These are phyloP conservation scores for Drosophila dunni DNA, from an alignment of 1,140 invertebrate genomes.

Conservation along the genomic window DNA sequence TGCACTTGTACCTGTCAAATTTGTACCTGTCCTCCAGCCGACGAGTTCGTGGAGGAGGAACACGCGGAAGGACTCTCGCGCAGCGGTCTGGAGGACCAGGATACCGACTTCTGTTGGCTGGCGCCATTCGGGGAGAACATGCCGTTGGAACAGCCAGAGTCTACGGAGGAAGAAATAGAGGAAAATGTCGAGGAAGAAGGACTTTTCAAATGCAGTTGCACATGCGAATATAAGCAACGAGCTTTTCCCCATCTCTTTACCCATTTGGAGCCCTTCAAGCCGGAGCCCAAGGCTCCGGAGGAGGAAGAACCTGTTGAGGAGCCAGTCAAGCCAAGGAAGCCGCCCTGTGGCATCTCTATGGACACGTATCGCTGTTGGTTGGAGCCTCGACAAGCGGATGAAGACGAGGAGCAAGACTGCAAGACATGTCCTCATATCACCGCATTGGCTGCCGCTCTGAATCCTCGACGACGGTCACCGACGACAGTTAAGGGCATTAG, in stretches of 20 bases:
- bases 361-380: constrained; percentile 59
- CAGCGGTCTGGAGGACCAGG: constrained; percentile 58
- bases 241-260: constrained; percentile 55
- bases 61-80: constrained; percentile 39
- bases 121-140: constrained; percentile 50
- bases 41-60: constrained; percentile 50
- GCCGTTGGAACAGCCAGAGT: not conserved
- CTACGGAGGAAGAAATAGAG: constrained; percentile 8
- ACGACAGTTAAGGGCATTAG: not conserved
- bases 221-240: constrained; percentile 39
- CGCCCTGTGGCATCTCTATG: constrained; percentile 49
- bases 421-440: constrained; percentile 4
- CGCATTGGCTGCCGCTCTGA: not conserved
- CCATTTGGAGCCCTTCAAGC: constrained; percentile 51
- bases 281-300: not conserved
- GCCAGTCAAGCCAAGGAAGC: constrained; percentile 10
- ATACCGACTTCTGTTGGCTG: constrained; percentile 66
- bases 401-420: not conserved
- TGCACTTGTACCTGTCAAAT: constrained; percentile 65
- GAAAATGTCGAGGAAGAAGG: not conserved
- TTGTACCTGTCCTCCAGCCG: constrained; percentile 43
- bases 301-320: constrained; percentile 9
- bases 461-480: not conserved
- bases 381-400: not conserved
- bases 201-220: constrained; percentile 30